Conservation (phyloP, 1,140 invertebrate genomes). For the Phortica variegata region DNA sequence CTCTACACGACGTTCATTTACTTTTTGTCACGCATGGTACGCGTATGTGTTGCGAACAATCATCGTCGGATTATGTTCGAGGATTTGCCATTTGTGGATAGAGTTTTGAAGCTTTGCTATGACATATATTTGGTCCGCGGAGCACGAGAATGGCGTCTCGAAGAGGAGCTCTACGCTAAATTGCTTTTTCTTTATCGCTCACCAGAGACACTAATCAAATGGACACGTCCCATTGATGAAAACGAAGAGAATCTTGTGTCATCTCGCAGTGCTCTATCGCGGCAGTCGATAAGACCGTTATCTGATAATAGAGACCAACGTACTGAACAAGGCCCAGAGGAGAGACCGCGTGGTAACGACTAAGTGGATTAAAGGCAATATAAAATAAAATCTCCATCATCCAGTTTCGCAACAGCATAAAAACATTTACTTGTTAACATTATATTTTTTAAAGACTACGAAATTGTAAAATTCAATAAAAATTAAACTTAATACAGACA, state of each 20-base stretch:
- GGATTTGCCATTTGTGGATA: constrained; percentile 92
- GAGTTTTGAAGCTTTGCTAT: constrained; percentile 88
- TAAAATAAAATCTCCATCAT: too few species aligned
- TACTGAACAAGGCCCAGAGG: too few species aligned
- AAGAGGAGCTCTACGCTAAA: constrained; percentile 98
- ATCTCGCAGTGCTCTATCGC: too few species aligned
- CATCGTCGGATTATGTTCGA: constrained; percentile 94
- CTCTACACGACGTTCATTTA: constrained; percentile 95
- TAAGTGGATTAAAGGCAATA: too few species aligned
- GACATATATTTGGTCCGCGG: constrained; percentile 97
- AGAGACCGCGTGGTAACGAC: too few species aligned
- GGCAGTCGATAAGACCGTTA: too few species aligned
- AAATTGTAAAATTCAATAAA: constrained; percentile 42
- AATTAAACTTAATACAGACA: constrained; percentile 17
- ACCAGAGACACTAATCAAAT: constrained; percentile 95
- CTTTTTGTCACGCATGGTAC: constrained; percentile 79
- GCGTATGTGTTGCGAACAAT: constrained; percentile 74
- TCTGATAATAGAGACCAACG: too few species aligned
- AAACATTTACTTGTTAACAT: too few species aligned
- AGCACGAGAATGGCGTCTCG: constrained; percentile 86
- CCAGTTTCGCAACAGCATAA: too few species aligned
- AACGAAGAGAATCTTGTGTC: too few species aligned
- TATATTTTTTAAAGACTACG: too few species aligned
- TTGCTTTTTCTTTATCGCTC: constrained; percentile 97
- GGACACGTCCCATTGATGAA: too few species aligned